Evolutionary conservation across 2,797 vertebrate genomes (phyloP), one percentile per base, ranked within the genome.

Genomic region (Neostethus bicornis): DNA sequence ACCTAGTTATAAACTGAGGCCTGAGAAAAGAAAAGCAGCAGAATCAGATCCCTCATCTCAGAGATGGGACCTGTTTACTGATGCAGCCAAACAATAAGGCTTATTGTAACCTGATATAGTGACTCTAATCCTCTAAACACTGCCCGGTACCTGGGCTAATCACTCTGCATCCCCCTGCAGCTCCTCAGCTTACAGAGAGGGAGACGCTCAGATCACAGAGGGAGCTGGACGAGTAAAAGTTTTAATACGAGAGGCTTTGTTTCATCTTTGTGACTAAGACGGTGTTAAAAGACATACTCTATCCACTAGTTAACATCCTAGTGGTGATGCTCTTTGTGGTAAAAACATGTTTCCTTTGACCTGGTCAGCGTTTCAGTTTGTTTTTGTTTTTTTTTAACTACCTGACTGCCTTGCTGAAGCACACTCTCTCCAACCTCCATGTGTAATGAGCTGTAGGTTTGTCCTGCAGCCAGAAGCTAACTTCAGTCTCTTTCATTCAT

Each of bases 21-120:
- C 37, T 51, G 57, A 54, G 37, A 59, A n/a, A 12, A 42, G 37
- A 60, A 37, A 51, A 65, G 41, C 37, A 8, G 32, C 31, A 51
- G 13, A 58, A 63, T 61, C 51, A 21, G 62, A 55, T 45, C 34
- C 21, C n/a, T n/a, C n/a, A n/a, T n/a, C n/a, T n/a, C n/a, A n/a
- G n/a, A n/a, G 32, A 20, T 9, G 53, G 65, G 61, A 52, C 19
- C 41, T 61, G 57, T 71, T 77, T 72, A 58, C 77, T 62, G 20
- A 63, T 53, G 54, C 53, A 58, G 70, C 14, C 31, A 49, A 26
- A 85, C 81, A 85, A 80, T 25, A 47, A 68, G 48, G n/a, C 42
- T 62, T 12, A 69, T 44, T 63, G 81, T 16, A 76, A 87, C 80
- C 70, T 49, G 75, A 88, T 17, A 64, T 70, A n/a, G 16, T 50